phyloP scores from a whole-genome alignment of 1,140 invertebrate genomes.

The Heterodera schachtii region DNA sequence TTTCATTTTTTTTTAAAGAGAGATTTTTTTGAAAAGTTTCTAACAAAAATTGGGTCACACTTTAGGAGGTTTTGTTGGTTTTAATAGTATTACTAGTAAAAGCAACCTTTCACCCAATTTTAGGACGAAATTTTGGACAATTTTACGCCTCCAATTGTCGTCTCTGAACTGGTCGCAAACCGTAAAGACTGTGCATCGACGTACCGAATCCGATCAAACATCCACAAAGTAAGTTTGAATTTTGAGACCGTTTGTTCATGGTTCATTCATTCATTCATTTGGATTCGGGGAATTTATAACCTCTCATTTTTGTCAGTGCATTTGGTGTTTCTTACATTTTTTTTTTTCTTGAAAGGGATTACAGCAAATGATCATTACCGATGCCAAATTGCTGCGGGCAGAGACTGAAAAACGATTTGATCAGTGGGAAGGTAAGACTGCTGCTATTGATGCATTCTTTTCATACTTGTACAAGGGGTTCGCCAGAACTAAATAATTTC shows the following conservation, averaged over 20 bases:
- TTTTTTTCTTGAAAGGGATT: no score
- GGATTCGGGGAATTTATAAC: no score
- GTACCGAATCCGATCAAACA: slow-evolving; percentile 24
- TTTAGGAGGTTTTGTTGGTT: slow-evolving; percentile 2
- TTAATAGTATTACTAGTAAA: not conserved
- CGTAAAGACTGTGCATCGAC: slow-evolving; percentile 31
- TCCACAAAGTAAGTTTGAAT: slow-evolving; percentile 23
- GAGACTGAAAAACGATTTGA: not conserved
- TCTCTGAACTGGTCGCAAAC: slow-evolving; percentile 39
- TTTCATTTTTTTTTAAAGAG: no score
- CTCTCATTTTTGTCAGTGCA: no score
- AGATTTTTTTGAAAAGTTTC: not conserved
- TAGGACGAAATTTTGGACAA: slow-evolving; percentile 35
- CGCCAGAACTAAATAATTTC: no score
- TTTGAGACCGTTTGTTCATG: no score
- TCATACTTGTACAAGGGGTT: no score
- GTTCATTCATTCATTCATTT: no score
- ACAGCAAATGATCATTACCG: not conserved
- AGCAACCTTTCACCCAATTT: not conserved
- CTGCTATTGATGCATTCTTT: no score
- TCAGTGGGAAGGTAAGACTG: slow-evolving; percentile 39
- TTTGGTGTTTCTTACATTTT: no score
- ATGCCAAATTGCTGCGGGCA: not conserved
- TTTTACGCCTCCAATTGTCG: slow-evolving; percentile 27
- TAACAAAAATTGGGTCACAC: not conserved